Base-by-base conservation (phyloP, 2,797 vertebrate species). In the Cyclopterus lumpus region DNA sequence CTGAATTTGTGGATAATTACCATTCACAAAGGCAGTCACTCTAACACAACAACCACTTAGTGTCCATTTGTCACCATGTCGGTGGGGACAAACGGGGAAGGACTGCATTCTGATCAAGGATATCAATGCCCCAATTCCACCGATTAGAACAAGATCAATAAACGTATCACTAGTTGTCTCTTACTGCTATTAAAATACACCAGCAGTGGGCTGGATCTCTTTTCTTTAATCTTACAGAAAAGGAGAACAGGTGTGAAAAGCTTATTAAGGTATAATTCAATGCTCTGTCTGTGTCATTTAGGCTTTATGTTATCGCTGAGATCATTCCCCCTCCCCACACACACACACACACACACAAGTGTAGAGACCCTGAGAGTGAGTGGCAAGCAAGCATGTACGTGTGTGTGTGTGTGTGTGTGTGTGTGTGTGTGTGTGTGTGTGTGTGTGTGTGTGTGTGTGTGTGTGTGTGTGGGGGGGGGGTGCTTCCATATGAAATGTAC, bases 221-320 rank as follows among this genome's bases (percentile, higher is more conserved):
- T 77, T 79, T 67, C 82, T 82, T 77, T 77, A 79, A 89, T 86
- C 81, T 82, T 32, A 71, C 71, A 79, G 75, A 86, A 72, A 79
- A 84, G 77, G 61, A 69, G 85, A 48, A 79, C 72, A 79, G 87
- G 85, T 88, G 88, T 90, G 85, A 91, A 88, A 83, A 83, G 85
- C 90, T 91, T 91, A 90, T 93, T 91, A 90, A 87, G 88, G 92
- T 80, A 85, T 92, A 90, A 92, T 93, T 92, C 83, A 89, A 78
- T 85, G 83, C 89, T 86, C 86, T 77, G 84, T 87, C 90, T 85
- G 87, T 89, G 89, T 91, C 90, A 81, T 85, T 91, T 89, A 89
- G 85, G 78, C 82, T 85, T 82, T 78, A 85, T 80, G 89, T 92
- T 92, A 93, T 90, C 91, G 61, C 71, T 71, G 75, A 84, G 80